These are phyloP conservation scores for Shargacucullia verbasci DNA, from an alignment of 2,888 invertebrate species.

Conservation along the genomic window DNA sequence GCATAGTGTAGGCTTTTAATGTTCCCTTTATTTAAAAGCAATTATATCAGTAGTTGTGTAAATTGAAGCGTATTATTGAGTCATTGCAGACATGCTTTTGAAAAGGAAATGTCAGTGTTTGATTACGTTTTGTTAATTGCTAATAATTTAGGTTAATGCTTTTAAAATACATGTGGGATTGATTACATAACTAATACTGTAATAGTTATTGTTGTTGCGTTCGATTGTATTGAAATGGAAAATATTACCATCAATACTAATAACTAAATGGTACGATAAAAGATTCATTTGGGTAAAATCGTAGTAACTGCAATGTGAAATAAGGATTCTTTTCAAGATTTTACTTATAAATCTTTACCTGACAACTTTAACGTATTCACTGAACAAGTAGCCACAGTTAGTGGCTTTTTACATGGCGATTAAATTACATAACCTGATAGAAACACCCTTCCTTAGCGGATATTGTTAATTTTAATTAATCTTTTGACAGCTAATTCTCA, in stretches of 20 bases:
- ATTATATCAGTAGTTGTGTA: slow-evolving; percentile 46
- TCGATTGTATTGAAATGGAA: slow-evolving; percentile 16
- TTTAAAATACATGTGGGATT: slow-evolving; percentile 54
- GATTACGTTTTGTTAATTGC: slow-evolving; percentile 52
- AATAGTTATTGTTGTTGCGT: slow-evolving; percentile 7
- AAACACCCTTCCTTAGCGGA: slow-evolving; percentile 41
- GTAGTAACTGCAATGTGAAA: too few species aligned
- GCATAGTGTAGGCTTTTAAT: slow-evolving; percentile 50
- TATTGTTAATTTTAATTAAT: slow-evolving; percentile 60
- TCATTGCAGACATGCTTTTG: slow-evolving; percentile 31
- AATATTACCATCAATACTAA: not conserved
- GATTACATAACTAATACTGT: slow-evolving; percentile 43
- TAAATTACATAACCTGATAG: slow-evolving; percentile 39
- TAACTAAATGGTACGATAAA: too few species aligned
- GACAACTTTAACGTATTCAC: not conserved
- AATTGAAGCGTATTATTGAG: slow-evolving; percentile 31
- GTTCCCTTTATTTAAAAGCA: slow-evolving; percentile 41
- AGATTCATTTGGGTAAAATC: too few species aligned
- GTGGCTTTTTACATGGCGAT: slow-evolving; percentile 20
- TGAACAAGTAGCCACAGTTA: slow-evolving; percentile 20
- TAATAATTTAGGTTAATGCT: slow-evolving; percentile 54
- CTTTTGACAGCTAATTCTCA: slow-evolving; percentile 62
- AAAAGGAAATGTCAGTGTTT: slow-evolving; percentile 53
- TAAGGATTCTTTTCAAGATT: not conserved
- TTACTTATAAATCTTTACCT: not conserved